Base-by-base conservation (phyloP, 2,113 vertebrate species). In the Thalassarche chlororhynchos region DNA sequence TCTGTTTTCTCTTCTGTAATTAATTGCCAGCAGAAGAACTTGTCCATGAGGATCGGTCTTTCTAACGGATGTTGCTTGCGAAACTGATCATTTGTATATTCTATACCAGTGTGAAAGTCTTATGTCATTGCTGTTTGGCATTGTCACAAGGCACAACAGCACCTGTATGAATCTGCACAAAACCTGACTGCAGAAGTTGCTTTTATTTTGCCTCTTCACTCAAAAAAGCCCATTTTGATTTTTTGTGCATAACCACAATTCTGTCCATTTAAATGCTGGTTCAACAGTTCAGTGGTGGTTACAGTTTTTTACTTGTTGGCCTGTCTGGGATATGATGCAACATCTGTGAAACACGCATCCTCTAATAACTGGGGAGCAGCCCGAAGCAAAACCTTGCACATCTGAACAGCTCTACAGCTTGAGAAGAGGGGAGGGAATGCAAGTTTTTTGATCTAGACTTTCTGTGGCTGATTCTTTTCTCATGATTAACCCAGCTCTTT, bases 141-240 rank as follows among this genome's bases (percentile, higher is more conserved):
- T 60, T 0, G 0, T 58, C 40, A 44, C 6, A n/a, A 70, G 25
- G 46, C 3, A 4, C 23, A 58, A 32, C 34, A 55, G 9, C 26
- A 26, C 49, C 28, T 90, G 6, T 32, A 25, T 62, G 36, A 70
- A 58, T 74, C 55, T 78, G 23, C 38, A 34, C 8, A 54, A 81
- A 72, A 60, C 6, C 18, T 40, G 46, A 64, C n/a, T 78, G 47
- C 36, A 87, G 65, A 57, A 92, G 19, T 46, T 87, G 74, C 32
- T 78, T 85, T 82, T 65, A 20, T 58, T 78, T 74, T 52, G 23
- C 6, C 21, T 54, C 32, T 72, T 75, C 25, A 36, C 61, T 78
- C 44, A 32, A 38, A 89, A 81, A 38, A 40, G 12, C 68, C 31
- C 10, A 2, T 85, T 82, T 84, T 51, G 21, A 36, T 78, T 85